Evolutionary conservation across 1,140 invertebrate genomes (phyloP).

Genomic region (Brachionus sp.): DNA sequence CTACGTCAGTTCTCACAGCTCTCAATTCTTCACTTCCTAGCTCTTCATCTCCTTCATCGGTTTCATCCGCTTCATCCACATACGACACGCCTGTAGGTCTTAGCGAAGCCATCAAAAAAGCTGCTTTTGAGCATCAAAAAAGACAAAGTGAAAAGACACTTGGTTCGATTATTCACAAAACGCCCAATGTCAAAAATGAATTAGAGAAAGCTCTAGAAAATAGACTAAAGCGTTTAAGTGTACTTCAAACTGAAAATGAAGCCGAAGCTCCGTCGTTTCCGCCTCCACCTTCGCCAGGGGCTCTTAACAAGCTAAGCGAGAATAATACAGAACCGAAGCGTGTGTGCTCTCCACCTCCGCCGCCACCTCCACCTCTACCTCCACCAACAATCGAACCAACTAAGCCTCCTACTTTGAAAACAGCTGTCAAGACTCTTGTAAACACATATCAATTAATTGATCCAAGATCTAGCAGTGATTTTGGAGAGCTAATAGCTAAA

Average conservation of each 20-base stretch:
- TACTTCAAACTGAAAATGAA: background rate
- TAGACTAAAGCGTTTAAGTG: background rate
- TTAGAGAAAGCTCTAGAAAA: conserved; percentile 8
- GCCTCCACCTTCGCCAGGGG: background rate
- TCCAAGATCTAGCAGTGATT: conserved; percentile 22
- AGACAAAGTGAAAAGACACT: background rate
- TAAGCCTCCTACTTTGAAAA: background rate
- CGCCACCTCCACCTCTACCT: background rate
- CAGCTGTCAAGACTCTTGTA: background rate
- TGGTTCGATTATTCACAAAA: background rate
- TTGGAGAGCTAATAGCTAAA: conserved; percentile 33
- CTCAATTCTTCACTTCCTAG: background rate
- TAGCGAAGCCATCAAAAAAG: conserved; percentile 11
- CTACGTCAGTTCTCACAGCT: conserved; percentile 6
- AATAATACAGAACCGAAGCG: background rate
- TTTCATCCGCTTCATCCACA: conserved; percentile 4
- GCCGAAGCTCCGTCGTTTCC: background rate
- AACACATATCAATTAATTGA: conserved; percentile 11
- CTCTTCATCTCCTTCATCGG: conserved; percentile 13
- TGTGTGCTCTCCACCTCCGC: background rate
- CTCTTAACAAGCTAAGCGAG: background rate
- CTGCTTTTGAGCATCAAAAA: background rate
- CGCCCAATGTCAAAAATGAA: conserved; percentile 8
- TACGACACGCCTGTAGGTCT: background rate
- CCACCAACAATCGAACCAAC: background rate